phyloP scores from a whole-genome alignment of 2,888 invertebrate genomes.

The Coenonympha glycerion region DNA sequence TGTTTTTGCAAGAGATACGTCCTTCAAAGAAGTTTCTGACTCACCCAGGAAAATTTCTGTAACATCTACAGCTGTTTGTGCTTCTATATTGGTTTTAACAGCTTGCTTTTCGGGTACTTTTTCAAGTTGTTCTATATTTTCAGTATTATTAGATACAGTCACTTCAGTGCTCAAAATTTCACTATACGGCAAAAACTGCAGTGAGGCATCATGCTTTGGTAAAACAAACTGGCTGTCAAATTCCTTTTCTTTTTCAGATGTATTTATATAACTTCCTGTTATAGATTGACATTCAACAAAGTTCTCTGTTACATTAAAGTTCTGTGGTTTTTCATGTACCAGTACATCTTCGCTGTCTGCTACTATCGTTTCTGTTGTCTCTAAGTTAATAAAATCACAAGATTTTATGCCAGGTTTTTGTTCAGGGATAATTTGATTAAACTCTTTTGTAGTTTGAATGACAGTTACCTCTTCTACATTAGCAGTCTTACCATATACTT shows the following conservation, averaged over 20 bases:
- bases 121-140: constrained; percentile 48
- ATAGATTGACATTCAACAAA: constrained; percentile 74
- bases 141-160: constrained; percentile 38
- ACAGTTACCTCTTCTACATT: constrained; percentile 53
- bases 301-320: constrained; percentile 60
- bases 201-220: constrained; percentile 40
- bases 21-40: constrained; percentile 36
- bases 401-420: constrained; percentile 45
- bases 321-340: constrained; percentile 33
- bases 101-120: constrained; percentile 39
- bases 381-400: constrained; percentile 54
- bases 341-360: constrained; percentile 71
- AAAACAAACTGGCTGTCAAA: constrained; percentile 45
- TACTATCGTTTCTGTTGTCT: constrained; percentile 66
- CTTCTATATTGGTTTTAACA: constrained; percentile 32
- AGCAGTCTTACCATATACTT: constrained; percentile 62
- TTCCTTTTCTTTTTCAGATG: constrained; percentile 74
- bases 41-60: constrained; percentile 50
- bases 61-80: constrained; percentile 45
- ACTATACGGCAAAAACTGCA: constrained; percentile 53
- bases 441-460: constrained; percentile 47
- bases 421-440: constrained; percentile 40
- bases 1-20: constrained; percentile 29
- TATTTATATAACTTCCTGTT: constrained; percentile 71
- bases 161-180: constrained; percentile 55